Evolutionary conservation across 2,113 vertebrate genomes (phyloP), one percentile per base, ranked within the genome.

Genomic region (Xenopus laevis): DNA sequence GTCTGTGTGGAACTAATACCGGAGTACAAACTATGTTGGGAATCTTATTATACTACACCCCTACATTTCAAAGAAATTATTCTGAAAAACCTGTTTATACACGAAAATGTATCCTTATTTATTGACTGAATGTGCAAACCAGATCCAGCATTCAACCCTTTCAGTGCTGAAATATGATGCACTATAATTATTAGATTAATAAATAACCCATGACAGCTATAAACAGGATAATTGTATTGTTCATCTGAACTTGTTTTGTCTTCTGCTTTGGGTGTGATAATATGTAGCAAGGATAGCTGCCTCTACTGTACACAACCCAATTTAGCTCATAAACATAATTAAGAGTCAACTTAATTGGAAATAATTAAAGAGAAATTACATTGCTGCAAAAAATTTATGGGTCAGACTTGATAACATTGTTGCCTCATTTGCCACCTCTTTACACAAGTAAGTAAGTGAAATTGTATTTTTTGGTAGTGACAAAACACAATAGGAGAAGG

Each of bases 311-410:
- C 61, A 61, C 72, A 61, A 45, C 57, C 44, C 65, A 76, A 58
- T 68, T 63, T 69, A 44, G n/a, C 66, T 27, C 40, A 58, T 76
- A 68, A 50, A 69, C 66, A 69, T 76, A 53, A 76, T 68, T 76
- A 68, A 53, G 66, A 68, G 16, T 47, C 45, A 69, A 15, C 40
- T 76, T 68, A 69, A 76, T 76, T 69, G 40, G 65, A 60, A 65
- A 50, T 76, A 76, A 76, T 76, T 76, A 68, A 17, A 23, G 50
- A 46, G 44, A 20, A 68, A 50, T 21, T 74, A 62, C 40, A 75
- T 3, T 17, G 47, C 45, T 44, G 44, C 10, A 46, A 63, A 33
- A 50, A 30, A 46, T 50, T 20, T 17, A 27, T 76, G 73, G 65
- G 66, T 76, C 65, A 76, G 44, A 30, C 27, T 63, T 12, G 46